These are phyloP conservation scores for Hoplodrina blanda DNA, from an alignment of 2,888 invertebrate genomes.

Conservation along the genomic window DNA sequence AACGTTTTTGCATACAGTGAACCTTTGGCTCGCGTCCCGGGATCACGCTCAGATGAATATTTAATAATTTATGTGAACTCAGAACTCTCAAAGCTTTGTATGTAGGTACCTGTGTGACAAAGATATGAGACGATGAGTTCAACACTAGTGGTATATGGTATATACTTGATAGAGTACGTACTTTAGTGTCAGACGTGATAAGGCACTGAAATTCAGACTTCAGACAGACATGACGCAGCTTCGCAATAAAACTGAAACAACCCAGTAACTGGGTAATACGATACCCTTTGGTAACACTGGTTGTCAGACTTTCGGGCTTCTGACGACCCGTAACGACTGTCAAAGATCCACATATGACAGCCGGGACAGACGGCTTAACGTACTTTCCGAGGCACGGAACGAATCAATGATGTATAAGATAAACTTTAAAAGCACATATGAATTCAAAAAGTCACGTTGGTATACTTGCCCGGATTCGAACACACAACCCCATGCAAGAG, in stretches of 20 bases:
- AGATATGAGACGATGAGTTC: constrained; percentile 24
- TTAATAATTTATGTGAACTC: constrained; percentile 51
- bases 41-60: constrained; percentile 56
- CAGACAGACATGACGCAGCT: not conserved
- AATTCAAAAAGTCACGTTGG: no score
- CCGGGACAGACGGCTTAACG: no score
- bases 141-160: constrained; percentile 8
- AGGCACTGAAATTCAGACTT: constrained; percentile 28
- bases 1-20: constrained; percentile 31
- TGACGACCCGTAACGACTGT: no score
- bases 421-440: no score
- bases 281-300: no score
- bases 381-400: no score
- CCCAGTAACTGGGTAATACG: no score
- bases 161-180: not conserved
- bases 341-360: no score
- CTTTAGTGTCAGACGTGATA: constrained; percentile 29
- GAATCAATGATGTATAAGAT: no score
- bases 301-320: no score
- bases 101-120: constrained; percentile 26
- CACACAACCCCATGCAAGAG: no score
- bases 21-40: constrained; percentile 27
- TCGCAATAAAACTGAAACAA: constrained; percentile 12
- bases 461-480: no score
- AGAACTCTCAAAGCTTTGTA: constrained; percentile 37